A percentile compares a stretch with the other conserved stretches of the same genome.
These are phyloP conservation scores for Euleptes europaea DNA, from an alignment of 2,113 vertebrate species.

Conservation along the genomic window DNA sequence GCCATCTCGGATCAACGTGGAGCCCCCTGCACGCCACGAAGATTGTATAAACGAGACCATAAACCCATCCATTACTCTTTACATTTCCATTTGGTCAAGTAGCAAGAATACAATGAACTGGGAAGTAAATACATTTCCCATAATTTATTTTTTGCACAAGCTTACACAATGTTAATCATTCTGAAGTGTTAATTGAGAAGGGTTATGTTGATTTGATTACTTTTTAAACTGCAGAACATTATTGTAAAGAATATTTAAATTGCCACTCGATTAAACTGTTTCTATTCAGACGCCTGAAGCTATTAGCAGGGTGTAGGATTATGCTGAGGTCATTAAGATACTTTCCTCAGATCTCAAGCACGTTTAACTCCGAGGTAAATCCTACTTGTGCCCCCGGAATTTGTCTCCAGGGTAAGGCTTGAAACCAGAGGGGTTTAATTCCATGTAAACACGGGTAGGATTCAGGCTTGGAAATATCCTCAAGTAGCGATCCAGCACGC, in stretches of 20 bases:
- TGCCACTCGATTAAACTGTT: slow-evolving; percentile 80
- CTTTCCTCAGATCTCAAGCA: slow-evolving; percentile 52
- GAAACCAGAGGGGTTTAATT: neutral
- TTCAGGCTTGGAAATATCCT: no score
- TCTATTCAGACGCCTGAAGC: slow-evolving; percentile 73
- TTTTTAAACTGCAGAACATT: slow-evolving; percentile 82
- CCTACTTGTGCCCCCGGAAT: neutral
- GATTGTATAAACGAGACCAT: slow-evolving; percentile 69
- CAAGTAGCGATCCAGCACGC: neutral
- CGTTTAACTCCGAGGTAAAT: slow-evolving; percentile 14
- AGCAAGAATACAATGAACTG: slow-evolving; percentile 73
- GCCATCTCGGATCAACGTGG: slow-evolving; percentile 62
- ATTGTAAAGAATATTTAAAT: slow-evolving; percentile 81
- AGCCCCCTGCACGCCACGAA: slow-evolving; percentile 58
- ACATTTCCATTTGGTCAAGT: slow-evolving; percentile 82
- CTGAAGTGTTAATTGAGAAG: slow-evolving; percentile 85
- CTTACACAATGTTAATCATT: slow-evolving; percentile 83
- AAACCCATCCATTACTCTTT: slow-evolving; percentile 81
- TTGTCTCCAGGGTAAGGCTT: neutral
- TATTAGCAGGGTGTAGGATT: slow-evolving; percentile 77
- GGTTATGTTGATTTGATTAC: slow-evolving; percentile 84
- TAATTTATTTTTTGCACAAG: slow-evolving; percentile 76
- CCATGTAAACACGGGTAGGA: neutral
- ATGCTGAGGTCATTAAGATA: slow-evolving; percentile 75
- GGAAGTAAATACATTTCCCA: slow-evolving; percentile 79